These are phyloP conservation scores for Emydura subglobosa DNA, from an alignment of 2,113 vertebrate genomes.

Conservation along the genomic window DNA sequence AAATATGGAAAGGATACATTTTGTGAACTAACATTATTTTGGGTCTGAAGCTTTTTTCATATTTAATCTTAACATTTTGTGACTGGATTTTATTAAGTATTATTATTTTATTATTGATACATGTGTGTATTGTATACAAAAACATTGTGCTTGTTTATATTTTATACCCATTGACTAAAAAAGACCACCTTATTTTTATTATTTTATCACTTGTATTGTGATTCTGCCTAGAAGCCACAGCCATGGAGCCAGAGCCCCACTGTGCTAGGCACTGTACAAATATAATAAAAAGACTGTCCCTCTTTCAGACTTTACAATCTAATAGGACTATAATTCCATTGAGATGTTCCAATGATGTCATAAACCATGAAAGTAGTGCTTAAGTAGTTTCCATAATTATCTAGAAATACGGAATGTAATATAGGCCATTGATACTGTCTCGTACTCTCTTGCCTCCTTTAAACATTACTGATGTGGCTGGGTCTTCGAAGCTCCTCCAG, in stretches of 20 bases:
- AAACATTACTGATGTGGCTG: neutral
- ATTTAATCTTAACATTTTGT: neutral
- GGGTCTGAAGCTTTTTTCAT: neutral
- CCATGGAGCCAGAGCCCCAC: neutral
- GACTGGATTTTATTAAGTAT: neutral
- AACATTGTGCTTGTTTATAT: neutral
- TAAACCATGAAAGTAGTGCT: slow-evolving; percentile 28
- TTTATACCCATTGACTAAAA: neutral
- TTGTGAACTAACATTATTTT: neutral
- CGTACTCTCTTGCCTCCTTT: neutral
- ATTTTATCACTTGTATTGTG: neutral
- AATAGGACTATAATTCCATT: slow-evolving; percentile 39
- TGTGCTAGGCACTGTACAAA: slow-evolving; percentile 44
- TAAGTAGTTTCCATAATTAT: neutral
- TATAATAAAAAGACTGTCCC: slow-evolving; percentile 33
- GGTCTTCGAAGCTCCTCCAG: neutral
- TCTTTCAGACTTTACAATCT: slow-evolving; percentile 35
- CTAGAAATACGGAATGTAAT: neutral
- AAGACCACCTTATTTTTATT: neutral
- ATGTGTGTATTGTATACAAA: neutral
- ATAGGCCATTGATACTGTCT: neutral
- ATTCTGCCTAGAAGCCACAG: neutral
- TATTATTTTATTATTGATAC: neutral
- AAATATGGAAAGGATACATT: neutral
- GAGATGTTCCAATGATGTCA: slow-evolving; percentile 23